Evolutionary conservation across 2,888 invertebrate genomes (phyloP).

Genomic region (Eupithecia dodoneata): DNA sequence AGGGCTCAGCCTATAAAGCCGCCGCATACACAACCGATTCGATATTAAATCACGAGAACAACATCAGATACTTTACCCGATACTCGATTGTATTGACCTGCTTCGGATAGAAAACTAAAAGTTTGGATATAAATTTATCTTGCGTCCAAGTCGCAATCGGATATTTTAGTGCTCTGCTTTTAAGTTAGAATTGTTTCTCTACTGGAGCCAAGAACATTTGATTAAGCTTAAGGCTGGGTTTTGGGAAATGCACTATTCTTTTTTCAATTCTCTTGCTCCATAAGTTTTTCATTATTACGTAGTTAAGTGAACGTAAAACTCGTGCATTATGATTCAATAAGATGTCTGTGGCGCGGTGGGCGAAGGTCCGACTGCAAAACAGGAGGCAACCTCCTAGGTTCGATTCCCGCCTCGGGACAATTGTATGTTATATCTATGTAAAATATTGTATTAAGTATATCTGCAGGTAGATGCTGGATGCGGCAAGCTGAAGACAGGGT

Average conservation of each 20-base stretch:
- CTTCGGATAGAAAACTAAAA: slow-evolving; percentile 61
- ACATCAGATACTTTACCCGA: slow-evolving; percentile 35
- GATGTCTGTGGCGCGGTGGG: too few relatives aligned
- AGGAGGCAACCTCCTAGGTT: too few relatives aligned
- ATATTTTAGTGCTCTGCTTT: slow-evolving; percentile 44
- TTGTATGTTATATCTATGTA: too few relatives aligned
- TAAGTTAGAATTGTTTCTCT: slow-evolving; percentile 46
- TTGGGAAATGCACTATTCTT: not conserved
- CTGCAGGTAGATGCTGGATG: too few relatives aligned
- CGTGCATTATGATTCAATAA: too few relatives aligned
- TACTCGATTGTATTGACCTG: slow-evolving; percentile 65
- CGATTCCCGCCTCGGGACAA: too few relatives aligned
- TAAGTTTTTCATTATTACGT: too few relatives aligned
- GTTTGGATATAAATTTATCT: slow-evolving; percentile 67
- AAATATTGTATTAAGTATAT: too few relatives aligned
- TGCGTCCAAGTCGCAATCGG: slow-evolving; percentile 49
- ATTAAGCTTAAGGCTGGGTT: slow-evolving; percentile 36
- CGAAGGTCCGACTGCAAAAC: too few relatives aligned
- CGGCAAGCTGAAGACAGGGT: too few relatives aligned
- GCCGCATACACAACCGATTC: slow-evolving; percentile 17
- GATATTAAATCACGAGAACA: slow-evolving; percentile 41
- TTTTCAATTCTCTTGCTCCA: too few relatives aligned
- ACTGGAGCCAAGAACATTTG: slow-evolving; percentile 41
- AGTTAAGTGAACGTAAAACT: too few relatives aligned
- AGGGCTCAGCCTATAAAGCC: not conserved